Percentiles rank a stretch among this genome's conserved stretches.
Conservation (phyloP, 2,113 vertebrate genomes). For the Rhea pennata region DNA sequence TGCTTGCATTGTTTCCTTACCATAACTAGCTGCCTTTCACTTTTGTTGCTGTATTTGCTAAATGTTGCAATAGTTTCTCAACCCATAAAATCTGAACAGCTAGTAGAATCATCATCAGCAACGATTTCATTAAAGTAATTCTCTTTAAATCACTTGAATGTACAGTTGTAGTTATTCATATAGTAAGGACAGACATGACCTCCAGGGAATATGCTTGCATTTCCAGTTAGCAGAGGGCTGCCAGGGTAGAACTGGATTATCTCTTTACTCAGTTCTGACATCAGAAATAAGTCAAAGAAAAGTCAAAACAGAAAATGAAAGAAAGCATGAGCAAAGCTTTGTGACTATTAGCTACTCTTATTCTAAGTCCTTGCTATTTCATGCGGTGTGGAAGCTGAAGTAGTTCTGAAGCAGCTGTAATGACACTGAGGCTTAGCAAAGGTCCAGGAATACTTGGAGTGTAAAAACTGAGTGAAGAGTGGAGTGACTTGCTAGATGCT, state of each 20-base stretch:
- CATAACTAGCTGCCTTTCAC: neutral
- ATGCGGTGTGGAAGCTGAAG: neutral
- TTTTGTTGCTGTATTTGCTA: constrained; percentile 6
- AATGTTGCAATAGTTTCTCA: constrained; percentile 11
- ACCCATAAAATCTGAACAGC: neutral
- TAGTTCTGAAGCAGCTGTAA: neutral
- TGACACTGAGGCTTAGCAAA: neutral
- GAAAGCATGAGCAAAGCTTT: neutral
- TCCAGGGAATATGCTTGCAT: neutral
- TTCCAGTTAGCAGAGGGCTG: neutral
- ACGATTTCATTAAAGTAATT: neutral
- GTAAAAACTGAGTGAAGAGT: neutral
- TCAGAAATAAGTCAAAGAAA: neutral
- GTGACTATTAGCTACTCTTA: neutral
- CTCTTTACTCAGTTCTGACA: neutral
- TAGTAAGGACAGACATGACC: neutral
- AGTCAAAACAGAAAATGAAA: neutral
- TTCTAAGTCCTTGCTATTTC: neutral
- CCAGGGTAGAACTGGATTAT: neutral
- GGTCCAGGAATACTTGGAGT: neutral
- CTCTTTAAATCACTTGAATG: constrained; percentile 11
- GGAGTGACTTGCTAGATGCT: neutral
- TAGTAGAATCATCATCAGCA: neutral
- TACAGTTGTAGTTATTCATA: neutral
- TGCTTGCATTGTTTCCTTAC: constrained; percentile 25